Evolutionary conservation across 2,797 vertebrate genomes (phyloP).

Genomic region (Cyprinodon diabolis): DNA sequence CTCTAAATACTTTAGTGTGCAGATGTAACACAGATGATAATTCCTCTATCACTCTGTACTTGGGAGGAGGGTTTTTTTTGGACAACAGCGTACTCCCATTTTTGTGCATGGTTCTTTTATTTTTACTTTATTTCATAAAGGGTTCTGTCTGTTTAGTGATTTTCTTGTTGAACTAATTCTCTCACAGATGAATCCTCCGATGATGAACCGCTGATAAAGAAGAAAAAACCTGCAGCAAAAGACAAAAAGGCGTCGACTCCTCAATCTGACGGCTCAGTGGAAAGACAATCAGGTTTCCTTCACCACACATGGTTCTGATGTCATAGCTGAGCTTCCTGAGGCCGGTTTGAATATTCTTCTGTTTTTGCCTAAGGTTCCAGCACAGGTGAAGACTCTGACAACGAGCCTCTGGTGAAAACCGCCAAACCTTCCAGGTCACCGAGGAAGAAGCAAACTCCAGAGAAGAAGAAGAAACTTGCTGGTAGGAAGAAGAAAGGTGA

Average conservation of each 20-base stretch:
- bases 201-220: conserved; percentile 50
- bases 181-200: conserved; percentile 39
- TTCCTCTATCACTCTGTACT: no score
- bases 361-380: not conserved
- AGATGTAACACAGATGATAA: no score
- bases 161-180: no score
- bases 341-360: not conserved
- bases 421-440: not conserved
- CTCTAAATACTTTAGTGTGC: no score
- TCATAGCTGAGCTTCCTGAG: not conserved
- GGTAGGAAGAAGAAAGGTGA: conserved; percentile 39
- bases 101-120: no score
- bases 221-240: conserved; percentile 27
- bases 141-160: no score
- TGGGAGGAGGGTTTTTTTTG: no score
- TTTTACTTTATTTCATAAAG: no score
- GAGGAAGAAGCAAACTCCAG: not conserved
- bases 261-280: conserved; percentile 32
- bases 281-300: conserved; percentile 49
- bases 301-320: not conserved
- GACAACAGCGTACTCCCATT: no score
- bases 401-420: not conserved
- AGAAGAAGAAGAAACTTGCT: not conserved
- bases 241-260: conserved; percentile 30
- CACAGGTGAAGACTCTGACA: not conserved